These are phyloP conservation scores for Papilio protenor DNA, from an alignment of 2,888 invertebrate species.

Conservation along the genomic window DNA sequence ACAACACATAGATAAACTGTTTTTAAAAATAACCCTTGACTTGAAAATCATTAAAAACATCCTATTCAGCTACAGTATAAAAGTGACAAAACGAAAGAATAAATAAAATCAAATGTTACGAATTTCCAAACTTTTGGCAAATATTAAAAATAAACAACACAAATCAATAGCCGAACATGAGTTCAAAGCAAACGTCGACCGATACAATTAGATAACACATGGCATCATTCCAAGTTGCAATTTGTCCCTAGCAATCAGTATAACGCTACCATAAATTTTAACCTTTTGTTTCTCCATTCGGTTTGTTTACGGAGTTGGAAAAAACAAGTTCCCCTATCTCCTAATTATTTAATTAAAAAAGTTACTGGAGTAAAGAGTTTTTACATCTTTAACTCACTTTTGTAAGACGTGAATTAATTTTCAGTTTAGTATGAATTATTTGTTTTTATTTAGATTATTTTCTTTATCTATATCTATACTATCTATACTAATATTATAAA, in stretches of 20 bases:
- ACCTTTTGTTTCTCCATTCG: slow-evolving; percentile 38
- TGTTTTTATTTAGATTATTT: background rate
- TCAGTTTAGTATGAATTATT: background rate
- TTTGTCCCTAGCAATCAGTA: slow-evolving; percentile 45
- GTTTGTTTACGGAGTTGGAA: slow-evolving; percentile 34
- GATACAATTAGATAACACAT: slow-evolving; percentile 44
- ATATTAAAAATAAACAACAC: slow-evolving; percentile 41
- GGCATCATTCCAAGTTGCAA: slow-evolving; percentile 44
- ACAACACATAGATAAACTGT: too few species aligned
- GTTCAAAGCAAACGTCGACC: slow-evolving; percentile 43
- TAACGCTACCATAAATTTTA: slow-evolving; percentile 43
- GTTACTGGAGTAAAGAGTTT: slow-evolving; percentile 1
- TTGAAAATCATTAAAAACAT: too few species aligned
- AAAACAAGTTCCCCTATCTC: slow-evolving; percentile 22
- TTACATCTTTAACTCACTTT: background rate
- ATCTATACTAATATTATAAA: too few species aligned
- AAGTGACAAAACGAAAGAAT: background rate
- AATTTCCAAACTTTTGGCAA: background rate
- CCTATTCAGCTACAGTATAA: too few species aligned
- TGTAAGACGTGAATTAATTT: background rate
- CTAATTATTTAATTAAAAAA: slow-evolving; percentile 33
- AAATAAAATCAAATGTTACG: background rate
- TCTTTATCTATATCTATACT: too few species aligned
- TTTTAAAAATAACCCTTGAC: too few species aligned
- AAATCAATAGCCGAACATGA: slow-evolving; percentile 41